Evolutionary conservation across 2,797 vertebrate species (phyloP).

Genomic region (Gymnocypris eckloni): DNA sequence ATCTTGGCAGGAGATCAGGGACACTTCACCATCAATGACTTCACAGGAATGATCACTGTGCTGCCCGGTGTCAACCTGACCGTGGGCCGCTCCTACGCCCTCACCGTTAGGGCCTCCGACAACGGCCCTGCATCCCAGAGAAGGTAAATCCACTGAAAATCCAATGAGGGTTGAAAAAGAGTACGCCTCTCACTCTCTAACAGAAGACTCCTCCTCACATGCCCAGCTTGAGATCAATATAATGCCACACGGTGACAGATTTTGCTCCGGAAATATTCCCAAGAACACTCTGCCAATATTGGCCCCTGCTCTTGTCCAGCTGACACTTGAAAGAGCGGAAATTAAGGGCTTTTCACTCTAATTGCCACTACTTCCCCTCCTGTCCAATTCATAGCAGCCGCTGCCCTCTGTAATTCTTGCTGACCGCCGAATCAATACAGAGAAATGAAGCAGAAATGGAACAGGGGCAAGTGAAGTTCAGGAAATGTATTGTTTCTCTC

Average conservation of each 20-base stretch:
- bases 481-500: conserved; percentile 33
- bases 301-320: conserved; percentile 33
- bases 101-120: conserved; percentile 90
- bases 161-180: neutral
- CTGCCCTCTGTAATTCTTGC: conserved; percentile 34
- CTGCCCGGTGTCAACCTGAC: conserved; percentile 77
- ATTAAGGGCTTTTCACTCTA: conserved; percentile 50
- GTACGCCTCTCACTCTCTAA: neutral
- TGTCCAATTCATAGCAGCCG: conserved; percentile 46
- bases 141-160: conserved; percentile 79
- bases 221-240: conserved; percentile 41
- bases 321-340: conserved; percentile 48
- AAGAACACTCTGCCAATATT: conserved; percentile 33
- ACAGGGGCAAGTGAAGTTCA: conserved; percentile 2
- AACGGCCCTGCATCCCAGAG: conserved; percentile 82
- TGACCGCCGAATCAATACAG: conserved; percentile 54
- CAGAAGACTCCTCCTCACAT: neutral
- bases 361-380: conserved; percentile 38
- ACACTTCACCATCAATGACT: conserved; percentile 85
- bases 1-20: conserved; percentile 89
- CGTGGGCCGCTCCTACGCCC: conserved; percentile 85
- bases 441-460: conserved; percentile 37
- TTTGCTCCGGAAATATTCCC: conserved; percentile 33
- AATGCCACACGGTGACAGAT: conserved; percentile 30
- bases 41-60: conserved; percentile 86